These are phyloP conservation scores for Anguilla rostrata DNA, from an alignment of 2,113 vertebrate species.

Conservation along the genomic window DNA sequence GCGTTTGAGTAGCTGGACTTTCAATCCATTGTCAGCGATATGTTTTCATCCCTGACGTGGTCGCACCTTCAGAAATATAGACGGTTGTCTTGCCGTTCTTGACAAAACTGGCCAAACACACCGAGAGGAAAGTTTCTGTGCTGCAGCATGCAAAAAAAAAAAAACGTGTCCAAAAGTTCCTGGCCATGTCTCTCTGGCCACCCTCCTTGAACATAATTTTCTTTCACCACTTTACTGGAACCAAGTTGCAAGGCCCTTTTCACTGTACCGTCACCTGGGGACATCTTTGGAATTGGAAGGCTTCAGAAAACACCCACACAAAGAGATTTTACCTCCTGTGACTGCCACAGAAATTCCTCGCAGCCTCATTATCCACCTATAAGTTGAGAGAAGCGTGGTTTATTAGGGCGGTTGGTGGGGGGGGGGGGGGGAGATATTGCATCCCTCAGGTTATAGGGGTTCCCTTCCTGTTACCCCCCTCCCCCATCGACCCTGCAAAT, in stretches of 20 bases:
- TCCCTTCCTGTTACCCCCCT: constrained; percentile 54
- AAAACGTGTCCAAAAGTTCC: neutral
- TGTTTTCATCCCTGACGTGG: constrained; percentile 21
- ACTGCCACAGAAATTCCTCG: constrained; percentile 46
- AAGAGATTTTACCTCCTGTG: constrained; percentile 45
- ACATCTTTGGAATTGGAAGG: constrained; percentile 25
- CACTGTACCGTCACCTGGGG: constrained; percentile 33
- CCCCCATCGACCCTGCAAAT: constrained; percentile 65
- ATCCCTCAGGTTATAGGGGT: constrained; percentile 63
- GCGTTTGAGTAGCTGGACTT: neutral
- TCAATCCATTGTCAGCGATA: neutral
- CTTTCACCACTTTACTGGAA: neutral
- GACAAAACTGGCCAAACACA: neutral
- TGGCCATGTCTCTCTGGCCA: neutral
- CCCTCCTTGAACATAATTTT: neutral
- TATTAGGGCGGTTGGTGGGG: constrained; percentile 19
- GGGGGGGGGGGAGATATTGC: constrained; percentile 45
- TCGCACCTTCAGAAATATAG: constrained; percentile 8
- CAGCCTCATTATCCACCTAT: constrained; percentile 56
- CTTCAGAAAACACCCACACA: constrained; percentile 36
- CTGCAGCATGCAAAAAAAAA: constrained; percentile 1
- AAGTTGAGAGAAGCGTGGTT: constrained; percentile 38
- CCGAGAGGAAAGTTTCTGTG: neutral
- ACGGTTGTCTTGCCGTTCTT: constrained; percentile 9
- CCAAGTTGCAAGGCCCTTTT: constrained; percentile 10